These are phyloP conservation scores for Ptiloglossa arizonensis DNA, from an alignment of 1,140 invertebrate species.

Conservation along the genomic window DNA sequence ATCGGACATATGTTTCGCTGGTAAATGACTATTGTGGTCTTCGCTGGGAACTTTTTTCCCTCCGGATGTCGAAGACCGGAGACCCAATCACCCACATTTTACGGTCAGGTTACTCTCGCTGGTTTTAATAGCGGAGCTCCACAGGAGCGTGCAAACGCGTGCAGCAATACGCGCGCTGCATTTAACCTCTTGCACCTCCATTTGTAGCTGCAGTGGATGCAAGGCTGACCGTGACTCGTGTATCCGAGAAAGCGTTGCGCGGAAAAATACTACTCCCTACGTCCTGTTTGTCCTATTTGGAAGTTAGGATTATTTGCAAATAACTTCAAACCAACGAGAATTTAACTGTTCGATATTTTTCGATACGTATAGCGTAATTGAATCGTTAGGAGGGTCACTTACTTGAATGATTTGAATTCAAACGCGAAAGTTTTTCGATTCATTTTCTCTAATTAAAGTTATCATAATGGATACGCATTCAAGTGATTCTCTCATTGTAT, in stretches of 20 bases:
- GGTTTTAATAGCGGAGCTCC: slow-evolving; percentile 1
- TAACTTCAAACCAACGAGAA: no score
- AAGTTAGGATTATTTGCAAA: background rate
- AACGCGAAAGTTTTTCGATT: no score
- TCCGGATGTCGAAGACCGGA: background rate
- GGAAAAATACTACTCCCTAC: background rate
- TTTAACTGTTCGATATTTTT: background rate
- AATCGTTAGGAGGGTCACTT: no score
- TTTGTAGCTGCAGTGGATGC: background rate
- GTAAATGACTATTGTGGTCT: background rate
- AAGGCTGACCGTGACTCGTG: background rate
- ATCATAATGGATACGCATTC: no score
- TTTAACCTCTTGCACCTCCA: slow-evolving; percentile 20
- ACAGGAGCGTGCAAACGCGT: background rate
- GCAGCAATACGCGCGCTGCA: background rate
- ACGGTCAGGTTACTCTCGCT: slow-evolving; percentile 22
- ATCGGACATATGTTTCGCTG: background rate
- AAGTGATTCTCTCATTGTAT: no score
- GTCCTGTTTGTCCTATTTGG: background rate
- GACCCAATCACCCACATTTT: slow-evolving; percentile 40
- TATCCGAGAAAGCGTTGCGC: background rate
- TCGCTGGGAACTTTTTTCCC: background rate
- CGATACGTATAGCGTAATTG: no score
- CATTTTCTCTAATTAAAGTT: no score
- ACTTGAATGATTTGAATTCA: no score